These are phyloP conservation scores for Clamator glandarius DNA, from an alignment of 2,797 vertebrate genomes.

Conservation along the genomic window DNA sequence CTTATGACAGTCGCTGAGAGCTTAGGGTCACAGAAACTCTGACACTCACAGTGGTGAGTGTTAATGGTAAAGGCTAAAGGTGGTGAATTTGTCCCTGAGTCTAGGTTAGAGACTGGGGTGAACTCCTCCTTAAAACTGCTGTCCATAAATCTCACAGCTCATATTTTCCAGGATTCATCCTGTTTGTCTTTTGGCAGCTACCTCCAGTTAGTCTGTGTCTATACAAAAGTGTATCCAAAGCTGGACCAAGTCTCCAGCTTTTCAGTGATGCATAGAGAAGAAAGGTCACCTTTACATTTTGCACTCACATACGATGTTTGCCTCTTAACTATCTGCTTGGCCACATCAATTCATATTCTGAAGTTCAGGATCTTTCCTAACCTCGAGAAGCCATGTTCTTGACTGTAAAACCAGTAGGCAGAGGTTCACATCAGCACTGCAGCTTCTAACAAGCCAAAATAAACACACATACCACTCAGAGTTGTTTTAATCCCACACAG, in stretches of 20 bases:
- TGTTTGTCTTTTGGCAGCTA: background rate
- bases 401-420: background rate
- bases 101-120: background rate
- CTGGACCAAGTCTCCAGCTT: background rate
- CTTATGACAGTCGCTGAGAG: background rate
- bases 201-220: background rate
- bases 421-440: background rate
- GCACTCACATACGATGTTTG: fast-evolving
- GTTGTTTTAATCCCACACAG: background rate
- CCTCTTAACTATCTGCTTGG: background rate
- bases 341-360: background rate
- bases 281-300: background rate
- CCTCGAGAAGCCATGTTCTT: background rate
- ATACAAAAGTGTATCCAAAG: background rate
- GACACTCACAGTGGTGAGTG: background rate
- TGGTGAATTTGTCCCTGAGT: background rate
- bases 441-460: background rate
- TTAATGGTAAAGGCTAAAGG: background rate
- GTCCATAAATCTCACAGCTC: background rate
- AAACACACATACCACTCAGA: background rate
- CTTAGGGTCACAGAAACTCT: background rate
- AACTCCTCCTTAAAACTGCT: background rate
- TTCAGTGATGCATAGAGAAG: background rate
- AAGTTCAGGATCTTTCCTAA: background rate
- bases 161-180: background rate